phyloP scores from a whole-genome alignment of 2,888 invertebrate species.

The Pedicia rivosa region DNA sequence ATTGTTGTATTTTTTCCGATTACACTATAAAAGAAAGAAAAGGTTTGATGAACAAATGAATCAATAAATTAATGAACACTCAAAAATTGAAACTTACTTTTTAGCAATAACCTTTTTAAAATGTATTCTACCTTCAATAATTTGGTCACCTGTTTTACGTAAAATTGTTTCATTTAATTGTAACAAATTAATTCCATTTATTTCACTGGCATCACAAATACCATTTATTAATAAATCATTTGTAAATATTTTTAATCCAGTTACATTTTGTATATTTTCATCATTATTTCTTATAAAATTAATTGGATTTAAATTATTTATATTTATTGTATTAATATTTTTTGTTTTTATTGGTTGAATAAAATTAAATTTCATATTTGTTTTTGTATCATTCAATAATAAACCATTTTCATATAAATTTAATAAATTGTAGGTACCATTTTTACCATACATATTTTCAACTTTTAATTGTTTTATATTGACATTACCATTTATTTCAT shows the following conservation, averaged over 20 bases:
- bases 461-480: slow-evolving; percentile 27
- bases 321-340: slow-evolving; percentile 25
- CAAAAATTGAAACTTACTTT: slow-evolving; percentile 15
- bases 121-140: slow-evolving; percentile 28
- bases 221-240: slow-evolving; percentile 30
- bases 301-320: slow-evolving; percentile 30
- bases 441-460: slow-evolving; percentile 18
- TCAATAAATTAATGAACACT: neutral
- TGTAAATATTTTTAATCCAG: slow-evolving; percentile 33
- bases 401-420: slow-evolving; percentile 14
- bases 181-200: slow-evolving; percentile 33
- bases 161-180: slow-evolving; percentile 29
- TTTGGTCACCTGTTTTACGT: slow-evolving; percentile 30
- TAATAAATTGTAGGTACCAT: neutral
- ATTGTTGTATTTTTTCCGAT: neutral
- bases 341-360: slow-evolving; percentile 19
- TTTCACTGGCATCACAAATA: slow-evolving; percentile 24
- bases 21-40: neutral
- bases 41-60: neutral
- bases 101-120: slow-evolving; percentile 23
- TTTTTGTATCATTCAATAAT: slow-evolving; percentile 13
- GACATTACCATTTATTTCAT: slow-evolving; percentile 32
- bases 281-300: slow-evolving; percentile 29
- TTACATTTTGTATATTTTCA: slow-evolving; percentile 29
- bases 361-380: slow-evolving; percentile 1